Evolutionary conservation across 2,888 invertebrate genomes (phyloP), one percentile per base, ranked within the genome.

Genomic region (Ellobium chinense): DNA sequence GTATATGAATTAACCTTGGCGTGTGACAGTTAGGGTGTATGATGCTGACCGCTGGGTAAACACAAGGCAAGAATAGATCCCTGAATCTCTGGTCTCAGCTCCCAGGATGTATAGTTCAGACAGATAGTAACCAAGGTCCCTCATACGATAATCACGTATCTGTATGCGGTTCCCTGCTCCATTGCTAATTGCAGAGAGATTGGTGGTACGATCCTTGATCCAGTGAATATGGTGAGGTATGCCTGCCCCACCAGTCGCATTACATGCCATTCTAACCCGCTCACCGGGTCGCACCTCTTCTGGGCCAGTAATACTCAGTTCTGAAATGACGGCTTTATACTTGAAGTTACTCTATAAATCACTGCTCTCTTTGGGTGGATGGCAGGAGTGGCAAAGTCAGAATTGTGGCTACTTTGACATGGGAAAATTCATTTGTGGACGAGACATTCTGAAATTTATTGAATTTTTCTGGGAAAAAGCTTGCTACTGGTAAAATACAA

Each of bases 51-150:
- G 63, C 27, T 73, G 65, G 2, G 63, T 60, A 3, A 54, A 66
- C n/a, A 65, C 79, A 24, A 56, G 68, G 69, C 83, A 83, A n/a
- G 78, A 27, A 73, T 82, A 83, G 18, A 63, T 62, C 31, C 80
- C 83, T 14, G 72, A 66, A 66, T 81, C 80, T 34, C 27, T n/a
- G 1, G 36, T 21, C 4, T 39, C 62, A 36, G 68, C 72, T 46
- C 65, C 34, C 46, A 58, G 68, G 36, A 83, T 68, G 60, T 76
- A 70, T 0, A 83, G 77, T 68, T 83, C 80, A 54, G 82, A 81
- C 29, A 82, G 31, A 31, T 77, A 80, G 66, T 79, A 80, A 14
- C 78, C 70, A 12, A 68, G 58, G 24, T 77, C 58, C 1, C 37
- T 18, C 77, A 56, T 77, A 12, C 54, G 77, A 60, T 60, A 77